These are phyloP conservation scores for Coelopa pilipes DNA, from an alignment of 2,888 invertebrate species.

Conservation along the genomic window DNA sequence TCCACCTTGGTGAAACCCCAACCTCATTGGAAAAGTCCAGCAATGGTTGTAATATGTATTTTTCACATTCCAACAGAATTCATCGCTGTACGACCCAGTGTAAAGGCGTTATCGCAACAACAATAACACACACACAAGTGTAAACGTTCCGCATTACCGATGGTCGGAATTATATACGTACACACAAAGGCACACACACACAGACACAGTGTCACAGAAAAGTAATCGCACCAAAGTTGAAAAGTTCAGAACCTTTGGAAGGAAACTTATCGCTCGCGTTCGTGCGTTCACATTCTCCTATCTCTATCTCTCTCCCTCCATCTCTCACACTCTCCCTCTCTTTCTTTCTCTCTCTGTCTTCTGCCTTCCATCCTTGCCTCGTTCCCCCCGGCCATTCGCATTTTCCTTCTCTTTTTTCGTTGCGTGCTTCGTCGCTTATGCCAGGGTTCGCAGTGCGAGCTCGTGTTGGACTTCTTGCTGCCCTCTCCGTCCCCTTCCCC, in stretches of 20 bases:
- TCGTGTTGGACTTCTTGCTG: not conserved
- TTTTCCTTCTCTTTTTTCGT: too few relatives aligned
- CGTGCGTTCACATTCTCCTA: not conserved
- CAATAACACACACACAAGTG: conserved; percentile 6
- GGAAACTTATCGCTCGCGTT: conserved; percentile 34
- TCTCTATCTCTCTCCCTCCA: not conserved
- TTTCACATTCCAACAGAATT: not conserved
- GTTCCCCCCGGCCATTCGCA: not conserved
- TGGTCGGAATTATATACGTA: not conserved
- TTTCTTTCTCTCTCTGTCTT: not conserved
- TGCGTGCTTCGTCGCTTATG: conserved; percentile 1
- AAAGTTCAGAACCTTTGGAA: conserved; percentile 39
- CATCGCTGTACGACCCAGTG: not conserved
- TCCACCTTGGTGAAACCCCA: too few relatives aligned
- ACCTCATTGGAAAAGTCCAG: too few relatives aligned
- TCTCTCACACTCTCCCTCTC: not conserved
- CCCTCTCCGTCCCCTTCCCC: not conserved
- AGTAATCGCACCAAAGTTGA: conserved; percentile 38
- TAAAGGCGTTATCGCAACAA: not conserved
- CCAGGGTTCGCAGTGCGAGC: conserved; percentile 1
- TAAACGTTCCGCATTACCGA: not conserved
- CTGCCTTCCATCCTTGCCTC: not conserved
- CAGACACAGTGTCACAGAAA: conserved; percentile 25
- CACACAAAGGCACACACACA: not conserved
- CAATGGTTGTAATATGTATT: not conserved